Evolutionary conservation across 2,797 vertebrate species (phyloP).

Genomic region (Discoglossus pictus): DNA sequence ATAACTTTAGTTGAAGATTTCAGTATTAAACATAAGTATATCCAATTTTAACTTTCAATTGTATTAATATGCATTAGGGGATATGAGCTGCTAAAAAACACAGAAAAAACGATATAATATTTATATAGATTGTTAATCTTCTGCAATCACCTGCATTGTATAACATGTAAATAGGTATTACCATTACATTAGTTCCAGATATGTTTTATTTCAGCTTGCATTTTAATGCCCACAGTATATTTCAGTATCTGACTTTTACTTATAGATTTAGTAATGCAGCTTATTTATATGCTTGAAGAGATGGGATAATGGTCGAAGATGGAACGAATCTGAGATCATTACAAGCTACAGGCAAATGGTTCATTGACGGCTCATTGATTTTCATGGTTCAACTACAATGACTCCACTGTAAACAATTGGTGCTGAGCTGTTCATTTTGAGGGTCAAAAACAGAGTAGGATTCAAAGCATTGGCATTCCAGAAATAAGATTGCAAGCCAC

Average conservation of each 20-base stretch:
- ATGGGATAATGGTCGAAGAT: slow-evolving; percentile 39
- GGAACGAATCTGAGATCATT: slow-evolving; percentile 38
- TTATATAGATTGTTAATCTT: too few species aligned
- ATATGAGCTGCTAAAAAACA: too few species aligned
- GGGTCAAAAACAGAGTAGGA: slow-evolving; percentile 4
- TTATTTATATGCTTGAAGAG: slow-evolving; percentile 36
- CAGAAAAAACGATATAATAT: too few species aligned
- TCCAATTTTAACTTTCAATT: too few species aligned
- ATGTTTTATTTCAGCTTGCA: neutral
- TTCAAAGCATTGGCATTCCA: too few species aligned
- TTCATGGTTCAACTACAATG: slow-evolving; percentile 16
- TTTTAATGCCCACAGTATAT: neutral
- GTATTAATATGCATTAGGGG: too few species aligned
- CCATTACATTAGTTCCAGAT: neutral
- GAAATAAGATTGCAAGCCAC: too few species aligned
- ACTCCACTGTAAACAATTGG: slow-evolving; percentile 14
- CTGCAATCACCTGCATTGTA: neutral
- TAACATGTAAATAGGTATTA: neutral
- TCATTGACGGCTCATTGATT: slow-evolving; percentile 32
- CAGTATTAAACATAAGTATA: too few species aligned
- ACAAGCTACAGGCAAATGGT: slow-evolving; percentile 25
- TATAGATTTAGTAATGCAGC: slow-evolving; percentile 24
- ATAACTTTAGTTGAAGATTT: too few species aligned
- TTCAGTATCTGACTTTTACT: slow-evolving; percentile 17
- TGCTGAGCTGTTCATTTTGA: neutral